Conservation (phyloP, 2,113 vertebrate genomes). For the Ramphastos sulfuratus region DNA sequence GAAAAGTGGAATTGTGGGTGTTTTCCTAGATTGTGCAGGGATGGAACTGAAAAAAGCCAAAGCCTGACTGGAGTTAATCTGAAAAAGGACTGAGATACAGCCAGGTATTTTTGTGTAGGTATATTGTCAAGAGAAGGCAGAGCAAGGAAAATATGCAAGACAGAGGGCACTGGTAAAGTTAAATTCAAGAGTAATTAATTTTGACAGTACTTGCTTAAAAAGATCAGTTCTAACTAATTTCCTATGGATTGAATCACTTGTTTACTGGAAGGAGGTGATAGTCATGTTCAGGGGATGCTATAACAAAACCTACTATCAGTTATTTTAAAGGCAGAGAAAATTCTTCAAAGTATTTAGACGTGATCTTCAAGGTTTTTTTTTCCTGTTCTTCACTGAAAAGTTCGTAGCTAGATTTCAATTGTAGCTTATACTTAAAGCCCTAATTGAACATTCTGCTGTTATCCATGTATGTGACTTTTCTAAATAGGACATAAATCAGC, state of each 20-base stretch:
- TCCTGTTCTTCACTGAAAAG: not conserved
- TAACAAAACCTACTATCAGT: not conserved
- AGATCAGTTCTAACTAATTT: not conserved
- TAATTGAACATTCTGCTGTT: not conserved
- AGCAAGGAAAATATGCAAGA: not conserved
- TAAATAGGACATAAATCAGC: not conserved
- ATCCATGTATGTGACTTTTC: not conserved
- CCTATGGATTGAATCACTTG: not conserved
- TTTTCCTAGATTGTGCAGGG: not conserved
- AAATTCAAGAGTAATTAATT: not conserved
- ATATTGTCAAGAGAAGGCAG: not conserved
- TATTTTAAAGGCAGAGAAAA: not conserved
- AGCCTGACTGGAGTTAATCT: not conserved
- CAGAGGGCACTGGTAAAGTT: not conserved
- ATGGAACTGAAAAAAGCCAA: not conserved
- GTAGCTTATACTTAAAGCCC: not conserved
- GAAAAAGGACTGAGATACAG: not conserved
- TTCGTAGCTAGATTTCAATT: not conserved
- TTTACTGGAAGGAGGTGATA: not conserved
- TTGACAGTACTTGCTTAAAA: not conserved
- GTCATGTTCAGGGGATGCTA: not conserved
- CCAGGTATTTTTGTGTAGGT: accelerated
- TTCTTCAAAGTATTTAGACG: not conserved
- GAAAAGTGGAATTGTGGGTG: not conserved
- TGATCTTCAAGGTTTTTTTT: not conserved